Evolutionary conservation across 2,113 vertebrate genomes (phyloP).

Genomic region (Anseranas semipalmata): DNA sequence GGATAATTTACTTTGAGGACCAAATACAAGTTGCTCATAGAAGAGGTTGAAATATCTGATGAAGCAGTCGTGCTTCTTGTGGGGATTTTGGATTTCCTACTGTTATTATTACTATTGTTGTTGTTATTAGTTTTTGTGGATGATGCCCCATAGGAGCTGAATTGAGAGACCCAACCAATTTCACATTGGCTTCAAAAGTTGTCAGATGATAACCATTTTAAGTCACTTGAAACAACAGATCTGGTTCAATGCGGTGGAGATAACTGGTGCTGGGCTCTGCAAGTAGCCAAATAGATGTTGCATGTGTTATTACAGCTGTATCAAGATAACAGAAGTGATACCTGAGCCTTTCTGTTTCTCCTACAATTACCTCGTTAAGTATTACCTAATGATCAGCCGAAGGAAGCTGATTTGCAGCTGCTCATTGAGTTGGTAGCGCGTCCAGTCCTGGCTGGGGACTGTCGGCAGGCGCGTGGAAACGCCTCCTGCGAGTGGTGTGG

Average conservation of each 20-base stretch:
- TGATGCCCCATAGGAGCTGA: neutral
- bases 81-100: neutral
- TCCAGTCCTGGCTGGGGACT: too few relatives aligned
- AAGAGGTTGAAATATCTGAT: neutral
- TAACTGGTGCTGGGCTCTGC: neutral
- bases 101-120: neutral
- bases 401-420: neutral
- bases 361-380: neutral
- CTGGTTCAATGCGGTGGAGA: neutral
- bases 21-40: neutral
- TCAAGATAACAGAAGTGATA: neutral
- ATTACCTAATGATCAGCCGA: neutral
- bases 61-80: neutral
- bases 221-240: neutral
- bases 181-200: neutral
- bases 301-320: neutral
- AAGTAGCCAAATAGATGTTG: fast-evolving
- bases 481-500: too few relatives aligned
- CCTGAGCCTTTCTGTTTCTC: neutral
- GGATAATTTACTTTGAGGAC: neutral
- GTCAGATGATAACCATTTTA: neutral
- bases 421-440: too few relatives aligned
- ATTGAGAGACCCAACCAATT: neutral
- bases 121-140: conserved; percentile 23
- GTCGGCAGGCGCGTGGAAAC: too few relatives aligned